Evolutionary conservation across 2,113 vertebrate genomes (phyloP).

Genomic region (Psophia crepitans): DNA sequence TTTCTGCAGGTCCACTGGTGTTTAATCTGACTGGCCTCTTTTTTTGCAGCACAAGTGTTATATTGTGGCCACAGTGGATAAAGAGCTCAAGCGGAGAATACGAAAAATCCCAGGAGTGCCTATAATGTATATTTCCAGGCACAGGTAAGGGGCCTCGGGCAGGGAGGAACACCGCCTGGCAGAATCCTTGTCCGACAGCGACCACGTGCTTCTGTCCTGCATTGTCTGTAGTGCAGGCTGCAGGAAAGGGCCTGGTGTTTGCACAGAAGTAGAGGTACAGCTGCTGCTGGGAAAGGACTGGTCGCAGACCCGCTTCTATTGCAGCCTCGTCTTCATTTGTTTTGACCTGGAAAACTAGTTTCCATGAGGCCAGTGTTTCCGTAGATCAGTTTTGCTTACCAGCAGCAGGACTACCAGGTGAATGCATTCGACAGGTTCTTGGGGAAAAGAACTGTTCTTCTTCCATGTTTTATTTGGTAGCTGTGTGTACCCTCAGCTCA

Average conservation of each 20-base stretch:
- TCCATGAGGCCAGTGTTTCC: background rate
- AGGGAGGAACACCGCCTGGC: background rate
- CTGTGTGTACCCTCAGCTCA: background rate
- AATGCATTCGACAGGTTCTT: background rate
- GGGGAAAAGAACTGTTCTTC: background rate
- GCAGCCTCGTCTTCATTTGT: background rate
- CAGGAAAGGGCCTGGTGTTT: background rate
- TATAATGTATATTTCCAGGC: conserved; percentile 98
- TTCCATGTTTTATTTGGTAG: background rate
- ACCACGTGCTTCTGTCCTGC: background rate
- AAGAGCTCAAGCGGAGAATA: conserved; percentile 93
- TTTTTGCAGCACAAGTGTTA: conserved; percentile 94
- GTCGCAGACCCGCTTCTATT: background rate
- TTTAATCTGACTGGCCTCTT: background rate
- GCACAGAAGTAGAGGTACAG: background rate
- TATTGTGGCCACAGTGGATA: conserved; percentile 96
- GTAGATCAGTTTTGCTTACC: background rate
- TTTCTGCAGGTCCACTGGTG: accelerated
- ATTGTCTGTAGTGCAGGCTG: background rate
- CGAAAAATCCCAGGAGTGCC: conserved; percentile 97
- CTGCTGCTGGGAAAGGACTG: background rate
- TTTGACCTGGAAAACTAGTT: background rate
- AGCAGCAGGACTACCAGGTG: background rate
- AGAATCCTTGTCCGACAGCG: background rate
- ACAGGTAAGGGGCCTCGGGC: conserved; percentile 82